Percentiles rank a stretch among this genome's conserved stretches.
Evolutionary conservation across 1,140 invertebrate species (phyloP).

Genomic region (Epicauta chinensis): DNA sequence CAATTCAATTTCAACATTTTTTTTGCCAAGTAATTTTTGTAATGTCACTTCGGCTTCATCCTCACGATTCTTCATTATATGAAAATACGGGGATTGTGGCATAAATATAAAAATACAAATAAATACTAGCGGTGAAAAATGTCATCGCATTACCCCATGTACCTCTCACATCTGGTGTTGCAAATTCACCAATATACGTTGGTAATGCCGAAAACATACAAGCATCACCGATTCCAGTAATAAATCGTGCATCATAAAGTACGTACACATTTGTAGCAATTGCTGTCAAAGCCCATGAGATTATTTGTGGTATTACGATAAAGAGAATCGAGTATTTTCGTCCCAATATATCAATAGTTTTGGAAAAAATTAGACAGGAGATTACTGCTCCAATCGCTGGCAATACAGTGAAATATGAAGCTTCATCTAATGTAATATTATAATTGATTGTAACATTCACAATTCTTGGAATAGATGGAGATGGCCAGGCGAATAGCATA

Average conservation of each 20-base stretch:
- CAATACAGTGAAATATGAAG: slow-evolving; percentile 21
- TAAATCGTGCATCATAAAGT: slow-evolving; percentile 24
- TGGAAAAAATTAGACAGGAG: slow-evolving; percentile 15
- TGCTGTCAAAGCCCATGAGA: slow-evolving; percentile 19
- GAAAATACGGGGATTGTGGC: slow-evolving; percentile 31
- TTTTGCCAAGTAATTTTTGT: slow-evolving; percentile 23
- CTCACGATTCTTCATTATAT: slow-evolving; percentile 21
- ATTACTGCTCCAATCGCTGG: slow-evolving; percentile 20
- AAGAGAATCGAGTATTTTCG: slow-evolving; percentile 23
- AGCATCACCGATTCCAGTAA: slow-evolving; percentile 31
- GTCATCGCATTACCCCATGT: slow-evolving; percentile 44
- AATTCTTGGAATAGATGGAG: slow-evolving; percentile 22
- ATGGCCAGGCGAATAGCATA: slow-evolving; percentile 21
- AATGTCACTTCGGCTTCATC: slow-evolving; percentile 26
- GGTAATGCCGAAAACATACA: slow-evolving; percentile 27
- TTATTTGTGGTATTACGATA: slow-evolving; percentile 19
- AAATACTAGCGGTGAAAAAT: slow-evolving; percentile 28
- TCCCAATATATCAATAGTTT: slow-evolving; percentile 21
- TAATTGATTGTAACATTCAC: slow-evolving; percentile 22
- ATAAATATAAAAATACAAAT: slow-evolving; percentile 16
- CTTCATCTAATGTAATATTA: slow-evolving; percentile 22
- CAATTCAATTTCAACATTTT: slow-evolving; percentile 32
- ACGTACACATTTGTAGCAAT: slow-evolving; percentile 19
- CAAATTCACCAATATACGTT: slow-evolving; percentile 26
- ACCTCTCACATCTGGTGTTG: slow-evolving; percentile 26